Base-by-base conservation (phyloP, 2,113 vertebrate genomes). In the Perca schrenkii region DNA sequence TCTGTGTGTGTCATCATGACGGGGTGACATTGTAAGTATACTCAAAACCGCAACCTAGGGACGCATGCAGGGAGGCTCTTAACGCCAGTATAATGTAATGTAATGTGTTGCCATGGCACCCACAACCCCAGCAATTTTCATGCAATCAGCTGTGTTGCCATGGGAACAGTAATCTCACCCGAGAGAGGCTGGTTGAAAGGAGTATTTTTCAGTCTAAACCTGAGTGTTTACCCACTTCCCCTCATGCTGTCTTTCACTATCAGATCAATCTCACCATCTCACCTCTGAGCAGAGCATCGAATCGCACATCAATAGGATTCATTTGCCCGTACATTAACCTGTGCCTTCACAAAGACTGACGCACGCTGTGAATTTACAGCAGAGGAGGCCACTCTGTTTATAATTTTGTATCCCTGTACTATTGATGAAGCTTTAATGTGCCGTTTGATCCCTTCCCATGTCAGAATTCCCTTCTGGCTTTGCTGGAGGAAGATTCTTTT, bases 81-180 rank as follows among this genome's bases (percentile, higher is more conserved):
- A 83, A 86, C 77, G 22, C 47, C 52, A 53, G 34, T 28, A 60
- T 86, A 85, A 89, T 86, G 50, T 80, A 66, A 92, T 90, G 87
- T 88, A 91, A 93, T 64, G 88, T 86, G 95, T 95, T 95, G 89
- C 94, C 89, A 95, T 95, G 93, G 93, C 84, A 67, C 86, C 93
- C 91, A 94, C 94, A 94, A 95, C 93, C 91, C 92, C 86, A 94
- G 94, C 82, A 91, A 94, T 93, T 92, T 94, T 89, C 89, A 89
- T 92, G 92, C 95, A 94, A 95, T 95, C 94, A 93, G 90, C 89
- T 92, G 89, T 7, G 94, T 96, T 96, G 89, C 94, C 88, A 96
- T 96, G 91, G 94, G 92, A 95, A 95, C 95, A 91, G 90, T 94
- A 91, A 91, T 95, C 93, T 95, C 90, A 87, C 90, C 77, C 78